Evolutionary conservation across 2,888 invertebrate genomes (phyloP).

Genomic region (Aricia artaxerxes): DNA sequence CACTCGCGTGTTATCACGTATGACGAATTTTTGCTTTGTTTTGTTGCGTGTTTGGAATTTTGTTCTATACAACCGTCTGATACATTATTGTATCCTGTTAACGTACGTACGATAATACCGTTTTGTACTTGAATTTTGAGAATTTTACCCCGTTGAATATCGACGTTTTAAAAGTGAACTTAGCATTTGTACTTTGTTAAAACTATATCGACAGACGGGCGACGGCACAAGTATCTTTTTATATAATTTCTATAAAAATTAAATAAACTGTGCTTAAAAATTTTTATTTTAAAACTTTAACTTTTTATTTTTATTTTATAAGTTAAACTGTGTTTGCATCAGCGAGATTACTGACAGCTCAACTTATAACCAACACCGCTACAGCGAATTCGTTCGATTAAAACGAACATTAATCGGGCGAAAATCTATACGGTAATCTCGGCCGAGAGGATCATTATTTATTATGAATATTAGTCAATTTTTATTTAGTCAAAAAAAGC

Average conservation of each 20-base stretch:
- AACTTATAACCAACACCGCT: slow-evolving; percentile 38
- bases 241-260: too few relatives aligned
- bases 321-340: neutral
- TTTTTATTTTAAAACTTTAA: neutral
- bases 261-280: too few relatives aligned
- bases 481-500: slow-evolving; percentile 79
- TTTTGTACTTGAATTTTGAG: too few relatives aligned
- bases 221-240: too few relatives aligned
- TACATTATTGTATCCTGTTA: too few relatives aligned
- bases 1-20: neutral
- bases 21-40: slow-evolving; percentile 7
- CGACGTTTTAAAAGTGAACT: too few relatives aligned
- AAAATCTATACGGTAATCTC: slow-evolving; percentile 71
- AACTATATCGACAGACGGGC: too few relatives aligned
- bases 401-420: slow-evolving; percentile 64
- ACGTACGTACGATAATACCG: too few relatives aligned
- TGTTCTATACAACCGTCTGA: slow-evolving; percentile 39
- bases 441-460: slow-evolving; percentile 78
- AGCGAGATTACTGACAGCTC: neutral
- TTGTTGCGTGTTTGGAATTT: neutral
- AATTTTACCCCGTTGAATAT: too few relatives aligned
- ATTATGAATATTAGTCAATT: slow-evolving; percentile 81
- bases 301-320: too few relatives aligned
- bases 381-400: slow-evolving; percentile 47
- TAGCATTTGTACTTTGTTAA: too few relatives aligned